These are phyloP conservation scores for Phoenicopterus ruber DNA, from an alignment of 2,113 vertebrate genomes.

Conservation along the genomic window DNA sequence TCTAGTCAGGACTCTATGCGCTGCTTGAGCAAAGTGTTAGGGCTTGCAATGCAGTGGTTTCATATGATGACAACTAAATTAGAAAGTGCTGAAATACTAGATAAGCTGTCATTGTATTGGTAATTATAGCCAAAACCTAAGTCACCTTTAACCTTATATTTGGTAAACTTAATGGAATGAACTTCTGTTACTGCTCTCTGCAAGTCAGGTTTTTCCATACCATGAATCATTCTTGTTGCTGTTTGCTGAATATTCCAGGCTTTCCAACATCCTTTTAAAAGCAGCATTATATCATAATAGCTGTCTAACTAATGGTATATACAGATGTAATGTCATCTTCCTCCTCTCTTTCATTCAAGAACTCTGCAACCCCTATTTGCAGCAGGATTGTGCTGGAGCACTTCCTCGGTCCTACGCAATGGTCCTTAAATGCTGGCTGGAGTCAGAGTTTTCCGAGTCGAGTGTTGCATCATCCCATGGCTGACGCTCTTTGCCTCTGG, in stretches of 20 bases:
- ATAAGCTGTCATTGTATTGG: background rate
- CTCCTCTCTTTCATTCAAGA: background rate
- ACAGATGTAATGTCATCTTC: background rate
- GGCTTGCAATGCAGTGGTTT: background rate
- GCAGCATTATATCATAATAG: background rate
- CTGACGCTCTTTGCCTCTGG: background rate
- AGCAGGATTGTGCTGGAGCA: background rate
- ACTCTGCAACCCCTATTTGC: background rate
- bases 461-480: background rate
- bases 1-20: background rate
- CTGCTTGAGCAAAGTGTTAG: background rate
- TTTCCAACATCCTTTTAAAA: slow-evolving; percentile 7
- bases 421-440: background rate
- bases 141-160: background rate
- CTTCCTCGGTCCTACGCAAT: background rate
- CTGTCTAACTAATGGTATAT: background rate
- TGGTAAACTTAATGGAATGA: background rate
- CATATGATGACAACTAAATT: background rate
- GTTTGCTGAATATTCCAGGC: background rate
- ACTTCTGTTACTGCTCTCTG: background rate
- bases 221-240: background rate
- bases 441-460: background rate
- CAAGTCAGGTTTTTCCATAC: background rate
- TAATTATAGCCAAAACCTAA: background rate
- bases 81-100: background rate